Base-by-base conservation (phyloP, 2,888 invertebrate species). In the Xylota segnis region DNA sequence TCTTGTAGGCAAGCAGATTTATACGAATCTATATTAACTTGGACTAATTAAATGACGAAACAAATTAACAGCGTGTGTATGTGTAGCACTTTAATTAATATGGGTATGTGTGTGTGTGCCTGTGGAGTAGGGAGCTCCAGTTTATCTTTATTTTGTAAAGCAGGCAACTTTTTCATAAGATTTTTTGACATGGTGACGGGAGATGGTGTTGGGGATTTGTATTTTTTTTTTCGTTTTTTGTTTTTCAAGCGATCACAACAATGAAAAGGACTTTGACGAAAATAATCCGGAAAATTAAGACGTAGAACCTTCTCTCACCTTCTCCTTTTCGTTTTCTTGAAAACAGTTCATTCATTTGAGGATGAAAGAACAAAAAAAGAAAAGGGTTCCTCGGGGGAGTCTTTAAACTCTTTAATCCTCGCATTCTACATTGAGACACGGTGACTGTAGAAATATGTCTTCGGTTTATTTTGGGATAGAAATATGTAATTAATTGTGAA, bases 21-120 rank as follows among this genome's bases (percentile, higher is more conserved):
- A 65, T 50, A 56, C 56, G 37, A 59, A 56, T 43, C 45, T 37
- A 27, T 34, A 83, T 68, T 54, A 78, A 72, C 66, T 72, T 9
- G 18, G 43, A 37, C 72, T 83, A 77, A 83, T 65, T 63, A 77
- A 66, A 83, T 77, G 65, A 83, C 45, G 65, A 75, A 54, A 56
- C 63, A 43, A 79, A 72, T 72, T 66, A 72, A 63, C 6, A 16
- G 27, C 58, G 32, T 79, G 45, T 54, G 32, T 50, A 37, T 54
- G 32, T 40, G 37, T 52, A n/a, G n/a, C n/a, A 32, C 23, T 27
- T 47, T 61, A 68, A 58, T 43, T 56, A 63, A 63, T 45, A n/a
- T n/a, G n/a, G n/a, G n/a, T n/a, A n/a, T n/a, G n/a, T n/a, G n/a
- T n/a, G 65, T 65, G 37, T 18, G 23, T 23, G 23, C 23, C n/a